Base-by-base conservation (phyloP, 2,888 invertebrate species). In the Tipula helvola region DNA sequence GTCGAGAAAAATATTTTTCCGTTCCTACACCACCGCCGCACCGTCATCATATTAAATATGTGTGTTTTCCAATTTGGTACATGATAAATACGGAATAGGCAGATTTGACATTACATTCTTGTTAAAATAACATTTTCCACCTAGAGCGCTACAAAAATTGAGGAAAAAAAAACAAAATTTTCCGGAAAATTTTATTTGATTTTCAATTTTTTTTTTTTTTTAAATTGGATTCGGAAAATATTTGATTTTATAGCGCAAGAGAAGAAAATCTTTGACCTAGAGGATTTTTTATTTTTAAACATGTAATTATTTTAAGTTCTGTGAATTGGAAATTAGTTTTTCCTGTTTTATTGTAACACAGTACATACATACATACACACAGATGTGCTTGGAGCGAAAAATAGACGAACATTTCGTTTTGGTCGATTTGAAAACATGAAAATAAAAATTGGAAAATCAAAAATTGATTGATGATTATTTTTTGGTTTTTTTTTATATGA, bases 61-160 rank as follows among this genome's bases (percentile, higher is more conserved):
- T 57, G 52, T 57, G 52, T 57, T 57, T 71, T 71, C 71, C 71
- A 71, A 71, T 71, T 71, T 71, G 4, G 28, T 71, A 71, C 71
- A 71, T 71, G 71, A 71, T 71, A 71, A 71, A 71, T 71, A 71
- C 71, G 71, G 71, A 71, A 71, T 71, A 71, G 71, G 71, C 71
- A 71, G 71, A 71, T 71, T 71, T 71, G 71, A 71, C 28, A 71
- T 71, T 71, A 71, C 71, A 28, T 28, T 71, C 71, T 71, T 71
- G 71, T 71, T 71, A 71, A 71, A 71, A 71, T 71, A 12, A 8
- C 71, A 28, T 71, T 71, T 71, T 71, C 28, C 28, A 71, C 71
- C 71, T 71, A 71, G 8, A 71, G 71, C 71, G 28, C 28, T 28
- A 28, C 28, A 28, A 28, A 71, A 71, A 71, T 71, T 71, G 71